Evolutionary conservation across 1,140 invertebrate species (phyloP).

Genomic region (Pseudomyrmex sp.): DNA sequence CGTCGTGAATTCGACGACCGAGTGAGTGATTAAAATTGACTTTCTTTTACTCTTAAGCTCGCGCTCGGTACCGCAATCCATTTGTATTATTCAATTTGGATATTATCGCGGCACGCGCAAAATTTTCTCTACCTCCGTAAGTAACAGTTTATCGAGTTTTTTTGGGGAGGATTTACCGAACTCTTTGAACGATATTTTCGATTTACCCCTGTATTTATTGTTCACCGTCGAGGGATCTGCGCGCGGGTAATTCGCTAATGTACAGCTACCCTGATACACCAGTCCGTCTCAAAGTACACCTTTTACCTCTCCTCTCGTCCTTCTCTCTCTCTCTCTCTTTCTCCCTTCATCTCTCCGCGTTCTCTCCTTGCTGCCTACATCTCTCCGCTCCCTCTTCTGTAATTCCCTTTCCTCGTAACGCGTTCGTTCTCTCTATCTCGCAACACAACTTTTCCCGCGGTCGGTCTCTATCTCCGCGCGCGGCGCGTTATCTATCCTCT

Average conservation of each 20-base stretch:
- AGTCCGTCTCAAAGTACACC: conserved; percentile 64
- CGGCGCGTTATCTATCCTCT: conserved; percentile 77
- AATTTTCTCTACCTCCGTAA: neutral
- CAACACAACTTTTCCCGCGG: too few relatives aligned
- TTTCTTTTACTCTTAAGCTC: too few relatives aligned
- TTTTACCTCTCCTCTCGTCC: conserved; percentile 66
- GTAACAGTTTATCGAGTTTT: neutral
- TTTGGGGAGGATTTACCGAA: neutral
- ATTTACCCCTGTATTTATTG: conserved; percentile 32
- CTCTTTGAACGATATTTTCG: conserved; percentile 46
- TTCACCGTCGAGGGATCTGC: conserved; percentile 17
- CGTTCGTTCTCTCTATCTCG: conserved; percentile 1
- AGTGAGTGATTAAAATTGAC: too few relatives aligned
- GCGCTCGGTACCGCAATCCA: too few relatives aligned
- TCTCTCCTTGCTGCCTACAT: neutral
- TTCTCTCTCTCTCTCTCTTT: conserved; percentile 60
- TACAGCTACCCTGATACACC: conserved; percentile 66
- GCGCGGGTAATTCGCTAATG: conserved; percentile 80
- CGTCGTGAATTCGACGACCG: too few relatives aligned
- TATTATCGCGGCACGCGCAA: too few relatives aligned
- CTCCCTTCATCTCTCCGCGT: conserved; percentile 42
- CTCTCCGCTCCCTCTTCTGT: neutral
- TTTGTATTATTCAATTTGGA: neutral
- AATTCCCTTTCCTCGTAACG: conserved; percentile 50
- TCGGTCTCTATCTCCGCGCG: conserved; percentile 17